Base-by-base conservation (phyloP, 2,113 vertebrate genomes). In the Vulpes vulpes region DNA sequence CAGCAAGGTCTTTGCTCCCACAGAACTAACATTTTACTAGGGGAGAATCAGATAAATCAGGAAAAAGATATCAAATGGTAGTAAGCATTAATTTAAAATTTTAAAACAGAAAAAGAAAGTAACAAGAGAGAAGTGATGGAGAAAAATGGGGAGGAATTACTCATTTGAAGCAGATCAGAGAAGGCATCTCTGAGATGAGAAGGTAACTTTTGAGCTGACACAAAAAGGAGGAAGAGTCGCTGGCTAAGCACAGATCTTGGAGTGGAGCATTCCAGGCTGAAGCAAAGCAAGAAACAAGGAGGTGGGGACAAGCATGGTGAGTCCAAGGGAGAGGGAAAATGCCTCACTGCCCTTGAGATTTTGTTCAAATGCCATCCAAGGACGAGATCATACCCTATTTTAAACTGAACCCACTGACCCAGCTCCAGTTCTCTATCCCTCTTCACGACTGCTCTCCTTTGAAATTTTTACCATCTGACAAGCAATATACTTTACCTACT, bases 401-500 rank as follows among this genome's bases (percentile, higher is more conserved):
- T 91, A 94, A 81, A 78, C 4, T 43, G 19, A 51, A 82, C 5
- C 69, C 65, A 69, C 57, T 43, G 78, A 57, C 17, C 8, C 0
- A 0, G 12, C 2, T 55, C 57, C 22, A 67, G 14, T 12, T 74
- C 64, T 95, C 30, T 55, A 62, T 32, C 17, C 25, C 17, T 14
- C 32, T 25, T 67, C 12, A 38, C 9, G 0, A 23, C 51, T 69
- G 60, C 65, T 85, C 64, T 94, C 73, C 84, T 78, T 1, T 71
- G 8, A 92, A 92, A 89, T 32, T 35, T 91, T 93, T 74, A 94
- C 67, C 62, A 92, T 51, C 60, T 79, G 57, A 65, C 5, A 67
- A 38, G 55, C 62, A 79, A 84, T 25, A 57, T 35, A 30, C 15
- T 82, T 30, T n/a, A 81, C 38, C 55, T 89, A 32, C 25, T 64